Evolutionary conservation across 1,140 invertebrate genomes (phyloP), one percentile per base, ranked within the genome.

Genomic region (Panonychus citri): DNA sequence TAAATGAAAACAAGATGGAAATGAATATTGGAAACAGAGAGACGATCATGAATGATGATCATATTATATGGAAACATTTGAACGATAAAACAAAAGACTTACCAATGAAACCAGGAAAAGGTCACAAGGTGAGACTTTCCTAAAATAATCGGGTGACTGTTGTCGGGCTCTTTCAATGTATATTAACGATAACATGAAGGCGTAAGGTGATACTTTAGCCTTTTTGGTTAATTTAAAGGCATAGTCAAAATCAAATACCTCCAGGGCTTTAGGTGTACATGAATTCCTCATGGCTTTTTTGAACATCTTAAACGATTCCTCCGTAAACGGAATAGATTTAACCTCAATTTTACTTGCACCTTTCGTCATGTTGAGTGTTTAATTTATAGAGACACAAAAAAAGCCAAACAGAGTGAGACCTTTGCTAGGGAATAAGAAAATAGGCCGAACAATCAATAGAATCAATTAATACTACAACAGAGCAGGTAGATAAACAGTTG

Each of bases 31-130:
- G n/a, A n/a, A n/a, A n/a, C n/a, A n/a, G n/a, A n/a, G n/a, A n/a
- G n/a, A n/a, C n/a, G n/a, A n/a, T n/a, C n/a, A n/a, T n/a, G n/a
- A n/a, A n/a, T n/a, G n/a, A n/a, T n/a, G n/a, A n/a, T n/a, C n/a
- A n/a, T n/a, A n/a, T n/a, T 25, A 50, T 10, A 50, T 50, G 10
- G 25, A 37, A 27, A 12, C 10, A 49, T 25, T 42, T 19, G 21
- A 27, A 59, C 39, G 40, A 56, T 40, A 50, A n/a, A 40, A 50
- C 13, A 55, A 57, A 58, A 53, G 43, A 60, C 65, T 65, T 77
- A 91, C 88, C 77, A 93, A 73, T 56, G 88, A 89, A 54, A 93
- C 81, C 50, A 94, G 75, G 68, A 94, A 94, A 15, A 94, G 74
- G 67, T 93, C 83, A 50, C 84, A 83, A 24, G 88, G 85, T 25